Conservation (phyloP, 2,888 invertebrate species). For the Euclidia mi region DNA sequence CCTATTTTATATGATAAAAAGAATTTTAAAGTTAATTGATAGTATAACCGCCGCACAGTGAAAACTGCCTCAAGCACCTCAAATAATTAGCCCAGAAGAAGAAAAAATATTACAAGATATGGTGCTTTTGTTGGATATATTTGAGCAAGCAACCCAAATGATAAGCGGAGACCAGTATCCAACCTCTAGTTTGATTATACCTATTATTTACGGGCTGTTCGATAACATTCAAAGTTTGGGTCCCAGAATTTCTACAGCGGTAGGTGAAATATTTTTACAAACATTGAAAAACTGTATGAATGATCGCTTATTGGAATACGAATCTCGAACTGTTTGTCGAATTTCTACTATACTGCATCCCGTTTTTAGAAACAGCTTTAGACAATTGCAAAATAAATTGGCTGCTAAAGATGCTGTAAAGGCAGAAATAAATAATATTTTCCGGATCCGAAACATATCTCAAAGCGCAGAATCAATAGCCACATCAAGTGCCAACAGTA, state of each 20-base stretch:
- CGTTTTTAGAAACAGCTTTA: constrained; percentile 18
- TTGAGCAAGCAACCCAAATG: constrained; percentile 22
- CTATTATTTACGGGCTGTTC: not conserved
- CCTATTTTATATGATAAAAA: constrained; percentile 19
- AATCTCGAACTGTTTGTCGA: constrained; percentile 16
- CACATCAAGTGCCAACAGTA: not conserved
- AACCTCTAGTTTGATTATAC: constrained; percentile 12
- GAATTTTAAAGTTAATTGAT: constrained; percentile 18
- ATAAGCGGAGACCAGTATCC: constrained; percentile 17
- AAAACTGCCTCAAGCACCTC: constrained; percentile 17
- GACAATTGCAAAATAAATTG: constrained; percentile 19
- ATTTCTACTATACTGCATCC: constrained; percentile 19
- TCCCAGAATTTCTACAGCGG: constrained; percentile 9
- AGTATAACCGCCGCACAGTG: constrained; percentile 14
- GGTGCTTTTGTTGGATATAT: constrained; percentile 14
- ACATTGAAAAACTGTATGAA: constrained; percentile 10
- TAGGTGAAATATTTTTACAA: constrained; percentile 16
- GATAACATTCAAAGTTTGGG: not conserved
- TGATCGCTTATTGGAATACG: constrained; percentile 14
- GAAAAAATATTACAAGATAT: constrained; percentile 16
- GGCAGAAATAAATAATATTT: constrained; percentile 14
- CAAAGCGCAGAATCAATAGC: constrained; percentile 1
- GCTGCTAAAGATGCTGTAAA: constrained; percentile 15
- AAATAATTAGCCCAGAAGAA: constrained; percentile 16
- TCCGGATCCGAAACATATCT: constrained; percentile 3